Evolutionary conservation across 1,140 invertebrate species (phyloP).

Genomic region (Apis florea): DNA sequence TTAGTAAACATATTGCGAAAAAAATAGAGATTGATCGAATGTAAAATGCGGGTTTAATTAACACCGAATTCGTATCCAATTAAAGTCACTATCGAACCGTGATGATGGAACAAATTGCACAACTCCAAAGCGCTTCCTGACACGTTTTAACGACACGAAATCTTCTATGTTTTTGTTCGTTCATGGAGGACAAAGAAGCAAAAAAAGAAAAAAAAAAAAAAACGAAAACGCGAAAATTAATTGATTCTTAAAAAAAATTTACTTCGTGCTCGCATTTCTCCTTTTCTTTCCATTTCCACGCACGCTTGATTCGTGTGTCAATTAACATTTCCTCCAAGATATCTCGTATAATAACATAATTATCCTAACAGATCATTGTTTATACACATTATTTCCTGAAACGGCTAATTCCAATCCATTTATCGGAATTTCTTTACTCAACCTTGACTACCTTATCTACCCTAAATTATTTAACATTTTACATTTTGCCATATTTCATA

Average conservation of each 20-base stretch:
- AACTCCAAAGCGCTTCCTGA: background rate
- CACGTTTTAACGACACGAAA: background rate
- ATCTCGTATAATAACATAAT: no score
- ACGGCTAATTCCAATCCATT: no score
- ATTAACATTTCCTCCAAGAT: no score
- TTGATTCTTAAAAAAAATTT: no score
- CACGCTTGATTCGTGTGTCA: no score
- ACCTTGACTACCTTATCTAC: background rate
- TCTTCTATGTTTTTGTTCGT: background rate
- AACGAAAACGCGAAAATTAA: no score
- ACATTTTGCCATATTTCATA: background rate
- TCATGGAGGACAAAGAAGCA: background rate
- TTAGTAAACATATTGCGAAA: background rate
- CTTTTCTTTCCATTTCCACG: no score
- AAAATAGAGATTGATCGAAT: slow-evolving; percentile 5
- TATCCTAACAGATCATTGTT: no score
- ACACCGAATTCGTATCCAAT: slow-evolving; percentile 17
- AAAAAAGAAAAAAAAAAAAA: background rate
- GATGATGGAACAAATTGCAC: background rate
- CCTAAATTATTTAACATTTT: background rate
- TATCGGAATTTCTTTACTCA: background rate
- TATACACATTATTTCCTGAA: no score
- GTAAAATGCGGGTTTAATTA: background rate
- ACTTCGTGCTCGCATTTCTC: no score
- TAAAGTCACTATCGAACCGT: background rate